These are phyloP conservation scores for Blennius ocellaris DNA, from an alignment of 2,113 vertebrate species.

Conservation along the genomic window DNA sequence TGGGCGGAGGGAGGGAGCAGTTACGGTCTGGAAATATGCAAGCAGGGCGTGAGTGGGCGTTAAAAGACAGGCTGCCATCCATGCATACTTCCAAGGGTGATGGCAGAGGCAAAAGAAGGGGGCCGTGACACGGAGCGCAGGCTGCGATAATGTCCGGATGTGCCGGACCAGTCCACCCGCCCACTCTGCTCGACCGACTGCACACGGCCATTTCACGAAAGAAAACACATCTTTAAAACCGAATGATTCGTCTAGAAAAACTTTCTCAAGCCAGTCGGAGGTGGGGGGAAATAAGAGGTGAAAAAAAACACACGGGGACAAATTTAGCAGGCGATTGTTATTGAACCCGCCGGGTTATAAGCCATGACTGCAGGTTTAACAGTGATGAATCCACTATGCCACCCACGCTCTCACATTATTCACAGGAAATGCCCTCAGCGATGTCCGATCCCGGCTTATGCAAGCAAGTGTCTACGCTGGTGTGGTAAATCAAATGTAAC, in stretches of 20 bases:
- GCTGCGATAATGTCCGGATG: conserved; percentile 18
- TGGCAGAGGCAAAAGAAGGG: background rate
- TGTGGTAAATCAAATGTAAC: conserved; percentile 9
- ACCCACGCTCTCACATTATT: conserved; percentile 39
- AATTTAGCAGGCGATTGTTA: too few species aligned
- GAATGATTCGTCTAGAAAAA: background rate
- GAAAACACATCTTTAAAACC: background rate
- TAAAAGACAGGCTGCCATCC: conserved; percentile 41
- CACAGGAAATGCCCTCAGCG: conserved; percentile 49
- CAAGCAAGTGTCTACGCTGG: background rate
- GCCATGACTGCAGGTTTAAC: conserved; percentile 1
- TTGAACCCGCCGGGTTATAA: background rate
- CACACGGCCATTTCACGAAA: background rate
- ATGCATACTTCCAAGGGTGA: conserved; percentile 45
- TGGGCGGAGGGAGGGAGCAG: conserved; percentile 6
- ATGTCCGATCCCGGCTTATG: conserved; percentile 34
- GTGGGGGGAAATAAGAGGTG: too few species aligned
- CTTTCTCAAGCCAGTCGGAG: background rate
- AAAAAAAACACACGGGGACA: too few species aligned
- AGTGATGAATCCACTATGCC: conserved; percentile 4
- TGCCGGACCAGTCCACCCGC: background rate
- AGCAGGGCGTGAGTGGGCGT: conserved; percentile 50
- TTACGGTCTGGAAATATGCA: conserved; percentile 36
- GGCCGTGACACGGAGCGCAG: conserved; percentile 5
- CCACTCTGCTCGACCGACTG: background rate